A percentile compares a stretch with the other conserved stretches of the same genome.
Evolutionary conservation across 2,888 invertebrate genomes (phyloP).

Genomic region (Drosophila pseudotalamancana): DNA sequence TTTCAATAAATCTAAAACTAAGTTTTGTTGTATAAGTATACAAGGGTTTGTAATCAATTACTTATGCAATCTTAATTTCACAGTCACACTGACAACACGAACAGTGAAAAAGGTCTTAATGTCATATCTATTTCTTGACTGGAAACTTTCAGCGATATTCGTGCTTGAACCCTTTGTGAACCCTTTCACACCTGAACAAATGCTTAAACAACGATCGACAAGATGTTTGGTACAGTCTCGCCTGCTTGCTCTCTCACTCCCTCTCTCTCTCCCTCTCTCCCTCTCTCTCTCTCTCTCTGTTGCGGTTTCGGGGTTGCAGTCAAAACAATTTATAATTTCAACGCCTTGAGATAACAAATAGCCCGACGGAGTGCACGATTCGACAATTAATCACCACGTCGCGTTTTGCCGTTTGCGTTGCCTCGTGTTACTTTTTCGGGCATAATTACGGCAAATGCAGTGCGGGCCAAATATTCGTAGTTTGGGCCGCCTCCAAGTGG

Average conservation of each 20-base stretch:
- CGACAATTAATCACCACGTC: constrained; percentile 74
- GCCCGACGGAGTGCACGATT: constrained; percentile 72
- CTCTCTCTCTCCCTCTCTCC: constrained; percentile 1
- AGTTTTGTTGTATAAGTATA: no score
- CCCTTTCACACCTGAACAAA: constrained; percentile 71
- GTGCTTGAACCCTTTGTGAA: constrained; percentile 69
- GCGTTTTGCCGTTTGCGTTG: constrained; percentile 55
- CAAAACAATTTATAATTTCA: constrained; percentile 78
- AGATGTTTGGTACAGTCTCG: constrained; percentile 41
- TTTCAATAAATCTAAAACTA: no score
- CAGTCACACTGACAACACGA: constrained; percentile 52
- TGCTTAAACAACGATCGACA: constrained; percentile 32
- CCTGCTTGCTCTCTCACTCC: constrained; percentile 14
- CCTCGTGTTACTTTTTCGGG: constrained; percentile 66
- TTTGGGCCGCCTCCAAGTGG: constrained; percentile 47
- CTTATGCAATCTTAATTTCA: constrained; percentile 51
- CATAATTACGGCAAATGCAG: constrained; percentile 74
- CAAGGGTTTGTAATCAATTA: constrained; percentile 13
- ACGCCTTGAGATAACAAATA: constrained; percentile 78
- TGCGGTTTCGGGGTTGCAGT: constrained; percentile 49
- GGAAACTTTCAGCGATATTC: constrained; percentile 47
- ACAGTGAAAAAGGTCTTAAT: constrained; percentile 24
- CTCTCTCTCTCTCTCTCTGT: constrained; percentile 1
- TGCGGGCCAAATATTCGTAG: constrained; percentile 54
- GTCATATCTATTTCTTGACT: constrained; percentile 39